These are phyloP conservation scores for Tautogolabrus adspersus DNA, from an alignment of 2,113 vertebrate genomes.

Conservation along the genomic window DNA sequence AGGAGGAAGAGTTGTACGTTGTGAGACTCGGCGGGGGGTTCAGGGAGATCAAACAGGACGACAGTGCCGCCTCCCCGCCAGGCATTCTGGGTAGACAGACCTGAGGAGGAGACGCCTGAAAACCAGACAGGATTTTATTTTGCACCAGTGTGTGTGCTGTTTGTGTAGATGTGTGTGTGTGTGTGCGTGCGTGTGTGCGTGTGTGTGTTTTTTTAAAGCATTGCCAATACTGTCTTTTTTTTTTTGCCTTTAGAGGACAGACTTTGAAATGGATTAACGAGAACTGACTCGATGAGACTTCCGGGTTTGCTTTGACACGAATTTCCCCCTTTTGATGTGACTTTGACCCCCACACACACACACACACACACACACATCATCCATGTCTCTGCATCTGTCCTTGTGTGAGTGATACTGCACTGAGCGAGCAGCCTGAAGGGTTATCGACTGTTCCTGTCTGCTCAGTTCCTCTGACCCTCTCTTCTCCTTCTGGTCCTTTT, in stretches of 20 bases:
- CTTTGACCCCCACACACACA: constrained; percentile 23
- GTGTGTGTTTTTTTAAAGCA: background rate
- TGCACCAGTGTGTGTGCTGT: constrained; percentile 28
- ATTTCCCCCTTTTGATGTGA: constrained; percentile 62
- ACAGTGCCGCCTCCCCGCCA: constrained; percentile 40
- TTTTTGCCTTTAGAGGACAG: constrained; percentile 53
- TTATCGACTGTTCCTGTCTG: constrained; percentile 12
- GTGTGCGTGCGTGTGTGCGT: constrained; percentile 7
- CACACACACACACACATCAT: constrained; percentile 24
- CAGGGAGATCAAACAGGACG: constrained; percentile 69
- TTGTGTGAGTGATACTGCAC: constrained; percentile 48
- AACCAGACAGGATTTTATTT: constrained; percentile 49
- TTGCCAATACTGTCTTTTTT: constrained; percentile 44
- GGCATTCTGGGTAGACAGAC: constrained; percentile 72
- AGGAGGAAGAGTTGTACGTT: constrained; percentile 61
- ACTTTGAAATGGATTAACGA: constrained; percentile 71
- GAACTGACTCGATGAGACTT: constrained; percentile 66
- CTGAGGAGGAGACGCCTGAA: constrained; percentile 63
- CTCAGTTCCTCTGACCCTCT: constrained; percentile 4
- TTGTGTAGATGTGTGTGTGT: constrained; percentile 15
- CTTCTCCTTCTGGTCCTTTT: background rate
- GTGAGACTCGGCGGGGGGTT: constrained; percentile 64
- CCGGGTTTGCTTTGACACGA: constrained; percentile 65
- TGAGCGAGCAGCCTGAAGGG: constrained; percentile 41
- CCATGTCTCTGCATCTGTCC: constrained; percentile 57